Conservation (phyloP, 2,888 invertebrate genomes). For the Cephus pygmeus region DNA sequence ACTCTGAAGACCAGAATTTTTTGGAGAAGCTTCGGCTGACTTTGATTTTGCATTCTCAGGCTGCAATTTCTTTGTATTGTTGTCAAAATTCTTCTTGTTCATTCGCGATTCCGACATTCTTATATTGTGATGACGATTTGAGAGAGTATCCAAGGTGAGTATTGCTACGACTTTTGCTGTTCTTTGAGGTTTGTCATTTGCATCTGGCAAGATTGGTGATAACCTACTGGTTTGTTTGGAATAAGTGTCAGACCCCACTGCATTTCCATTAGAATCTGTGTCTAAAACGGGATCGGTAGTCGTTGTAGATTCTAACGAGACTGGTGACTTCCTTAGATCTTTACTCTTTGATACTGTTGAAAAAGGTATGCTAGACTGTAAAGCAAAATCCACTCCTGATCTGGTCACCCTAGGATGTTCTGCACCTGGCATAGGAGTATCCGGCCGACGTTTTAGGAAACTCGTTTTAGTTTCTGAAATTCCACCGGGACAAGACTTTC, state of each 20-base stretch:
- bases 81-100: conserved; percentile 16
- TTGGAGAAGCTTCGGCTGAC: background rate
- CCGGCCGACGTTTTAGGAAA: conserved; percentile 43
- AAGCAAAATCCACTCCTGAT: conserved; percentile 23
- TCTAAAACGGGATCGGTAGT: conserved; percentile 11
- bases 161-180: conserved; percentile 62
- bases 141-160: conserved; percentile 51
- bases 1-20: background rate
- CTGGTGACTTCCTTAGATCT: background rate
- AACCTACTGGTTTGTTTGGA: conserved; percentile 17
- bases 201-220: conserved; percentile 13
- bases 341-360: conserved; percentile 10
- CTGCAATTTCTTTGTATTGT: conserved; percentile 5
- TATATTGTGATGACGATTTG: conserved; percentile 26
- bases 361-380: conserved; percentile 8
- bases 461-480: conserved; percentile 1
- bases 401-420: conserved; percentile 28
- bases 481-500: background rate
- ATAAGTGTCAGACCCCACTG: conserved; percentile 24
- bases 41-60: background rate
- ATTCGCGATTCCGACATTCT: background rate
- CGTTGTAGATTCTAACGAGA: background rate
- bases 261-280: conserved; percentile 44
- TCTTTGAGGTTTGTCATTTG: conserved; percentile 54
- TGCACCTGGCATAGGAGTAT: conserved; percentile 50